Evolutionary conservation across 1,140 invertebrate genomes (phyloP).

Genomic region (Pantala flavescens): DNA sequence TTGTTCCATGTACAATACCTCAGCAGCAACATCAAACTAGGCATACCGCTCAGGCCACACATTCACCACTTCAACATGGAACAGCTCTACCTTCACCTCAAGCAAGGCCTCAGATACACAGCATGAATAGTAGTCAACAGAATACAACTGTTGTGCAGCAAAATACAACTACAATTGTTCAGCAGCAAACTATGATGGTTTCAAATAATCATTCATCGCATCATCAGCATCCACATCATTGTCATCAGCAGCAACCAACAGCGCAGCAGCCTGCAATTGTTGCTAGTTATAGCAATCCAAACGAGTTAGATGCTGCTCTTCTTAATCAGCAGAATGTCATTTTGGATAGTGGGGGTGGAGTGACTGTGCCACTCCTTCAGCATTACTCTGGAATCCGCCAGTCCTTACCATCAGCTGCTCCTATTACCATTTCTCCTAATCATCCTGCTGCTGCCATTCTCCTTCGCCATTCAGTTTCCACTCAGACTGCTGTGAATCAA

Average conservation of each 20-base stretch:
- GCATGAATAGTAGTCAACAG: conserved; percentile 29
- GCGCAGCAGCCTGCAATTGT: conserved; percentile 11
- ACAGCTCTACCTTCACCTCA: not conserved
- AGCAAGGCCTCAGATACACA: not conserved
- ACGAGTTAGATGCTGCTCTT: not conserved
- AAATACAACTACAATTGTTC: conserved; percentile 57
- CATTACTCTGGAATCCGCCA: not conserved
- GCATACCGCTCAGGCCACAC: not conserved
- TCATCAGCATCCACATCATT: conserved; percentile 23
- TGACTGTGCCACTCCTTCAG: not conserved
- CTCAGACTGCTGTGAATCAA: conserved; percentile 56
- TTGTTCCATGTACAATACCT: conserved; percentile 51
- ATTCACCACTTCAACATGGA: not conserved
- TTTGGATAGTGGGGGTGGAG: not conserved
- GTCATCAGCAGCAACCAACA: conserved; percentile 20
- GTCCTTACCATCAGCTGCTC: not conserved
- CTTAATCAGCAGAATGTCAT: conserved; percentile 2
- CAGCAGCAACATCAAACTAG: conserved; percentile 34
- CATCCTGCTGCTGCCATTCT: not conserved
- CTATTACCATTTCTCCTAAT: not conserved
- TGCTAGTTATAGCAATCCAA: not conserved
- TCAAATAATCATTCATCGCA: conserved; percentile 49
- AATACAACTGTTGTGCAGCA: conserved; percentile 39
- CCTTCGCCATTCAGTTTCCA: conserved; percentile 54
- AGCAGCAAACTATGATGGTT: conserved; percentile 57